Evolutionary conservation across 2,113 vertebrate species (phyloP).

Genomic region (Xiphophorus maculatus): DNA sequence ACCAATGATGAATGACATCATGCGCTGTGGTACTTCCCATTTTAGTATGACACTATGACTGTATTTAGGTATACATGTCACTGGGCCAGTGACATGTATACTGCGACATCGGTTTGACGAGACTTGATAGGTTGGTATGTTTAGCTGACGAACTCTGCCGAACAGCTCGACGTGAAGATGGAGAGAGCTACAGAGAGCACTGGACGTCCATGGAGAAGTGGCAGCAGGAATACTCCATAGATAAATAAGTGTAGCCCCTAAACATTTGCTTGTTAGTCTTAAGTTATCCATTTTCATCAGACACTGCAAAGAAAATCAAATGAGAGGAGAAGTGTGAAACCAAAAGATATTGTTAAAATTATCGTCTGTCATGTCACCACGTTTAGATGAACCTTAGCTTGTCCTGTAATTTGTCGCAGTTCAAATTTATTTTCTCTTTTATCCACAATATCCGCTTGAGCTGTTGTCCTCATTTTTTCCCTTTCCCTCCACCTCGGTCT

Average conservation of each 20-base stretch:
- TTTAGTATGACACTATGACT: neutral
- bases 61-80: constrained; percentile 53
- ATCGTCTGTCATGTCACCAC: no score
- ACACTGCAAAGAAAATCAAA: no score
- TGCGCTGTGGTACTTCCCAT: no score
- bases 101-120: neutral
- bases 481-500: no score
- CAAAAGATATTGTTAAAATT: no score
- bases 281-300: constrained; percentile 48
- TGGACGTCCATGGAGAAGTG: neutral
- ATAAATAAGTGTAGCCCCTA: neutral
- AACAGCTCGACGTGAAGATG: constrained; percentile 14
- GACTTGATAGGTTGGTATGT: constrained; percentile 12
- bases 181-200: constrained; percentile 1
- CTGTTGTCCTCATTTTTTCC: no score
- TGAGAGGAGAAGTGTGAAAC: no score
- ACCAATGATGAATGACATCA: constrained; percentile 11
- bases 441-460: no score
- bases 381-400: no score
- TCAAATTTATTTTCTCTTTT: no score
- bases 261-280: constrained; percentile 43
- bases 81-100: constrained; percentile 20
- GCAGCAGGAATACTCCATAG: neutral
- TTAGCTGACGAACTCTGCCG: constrained; percentile 20
- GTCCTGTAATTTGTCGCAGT: no score